Evolutionary conservation across 2,888 invertebrate genomes (phyloP).

Genomic region (Oligia latruncula): DNA sequence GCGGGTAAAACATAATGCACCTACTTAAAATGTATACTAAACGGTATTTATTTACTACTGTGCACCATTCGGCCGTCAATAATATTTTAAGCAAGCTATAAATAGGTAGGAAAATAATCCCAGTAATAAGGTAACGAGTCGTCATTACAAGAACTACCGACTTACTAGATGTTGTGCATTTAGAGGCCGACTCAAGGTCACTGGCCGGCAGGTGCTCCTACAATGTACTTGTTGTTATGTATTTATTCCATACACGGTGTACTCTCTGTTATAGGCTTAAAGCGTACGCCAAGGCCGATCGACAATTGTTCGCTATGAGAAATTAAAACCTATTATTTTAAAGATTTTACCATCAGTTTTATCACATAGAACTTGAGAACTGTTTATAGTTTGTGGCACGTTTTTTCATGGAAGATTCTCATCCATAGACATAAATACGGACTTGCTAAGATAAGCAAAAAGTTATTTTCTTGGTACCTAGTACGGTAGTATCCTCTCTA

Average conservation of each 20-base stretch:
- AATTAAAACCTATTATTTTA: conserved; percentile 34
- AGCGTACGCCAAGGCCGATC: conserved; percentile 52
- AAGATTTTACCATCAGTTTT: conserved; percentile 4
- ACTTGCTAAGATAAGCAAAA: conserved; percentile 45
- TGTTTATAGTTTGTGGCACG: conserved; percentile 27
- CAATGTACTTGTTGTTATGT: conserved; percentile 40
- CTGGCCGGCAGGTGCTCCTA: conserved; percentile 60
- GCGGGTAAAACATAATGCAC: background rate
- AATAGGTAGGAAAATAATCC: conserved; percentile 18
- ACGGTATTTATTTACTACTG: background rate
- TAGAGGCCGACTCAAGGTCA: conserved; percentile 62
- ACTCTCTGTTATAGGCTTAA: conserved; percentile 13
- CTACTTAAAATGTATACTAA: background rate
- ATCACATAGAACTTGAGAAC: background rate
- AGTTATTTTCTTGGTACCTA: background rate
- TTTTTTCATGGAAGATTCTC: conserved; percentile 12
- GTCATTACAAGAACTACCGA: conserved; percentile 52
- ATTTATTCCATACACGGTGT: conserved; percentile 52
- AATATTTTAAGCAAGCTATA: background rate
- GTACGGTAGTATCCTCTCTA: background rate
- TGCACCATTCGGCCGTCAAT: conserved; percentile 14
- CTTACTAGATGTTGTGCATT: conserved; percentile 51
- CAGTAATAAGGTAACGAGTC: conserved; percentile 47
- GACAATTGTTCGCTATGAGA: conserved; percentile 40
- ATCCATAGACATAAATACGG: conserved; percentile 13